Conservation (phyloP, 2,797 vertebrate genomes). For the Xerus rutilus region DNA sequence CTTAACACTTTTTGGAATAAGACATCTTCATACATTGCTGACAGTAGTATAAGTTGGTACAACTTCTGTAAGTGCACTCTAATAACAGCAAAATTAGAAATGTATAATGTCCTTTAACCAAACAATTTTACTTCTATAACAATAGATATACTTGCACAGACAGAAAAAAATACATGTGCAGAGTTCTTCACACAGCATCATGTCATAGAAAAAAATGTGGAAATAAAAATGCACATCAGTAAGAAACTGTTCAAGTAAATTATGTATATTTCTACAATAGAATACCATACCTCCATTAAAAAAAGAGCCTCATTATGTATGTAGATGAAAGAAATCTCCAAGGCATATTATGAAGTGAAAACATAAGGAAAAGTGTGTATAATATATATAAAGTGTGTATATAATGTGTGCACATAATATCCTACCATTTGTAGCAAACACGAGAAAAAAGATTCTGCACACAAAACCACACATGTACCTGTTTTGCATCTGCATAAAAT, state of each 20-base stretch:
- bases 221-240: neutral
- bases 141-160: neutral
- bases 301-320: neutral
- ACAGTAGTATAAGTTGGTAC: neutral
- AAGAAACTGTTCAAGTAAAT: constrained; percentile 25
- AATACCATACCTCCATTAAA: neutral
- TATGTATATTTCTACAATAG: neutral
- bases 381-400: neutral
- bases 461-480: neutral
- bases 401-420: neutral
- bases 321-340: neutral
- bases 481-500: neutral
- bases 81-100: neutral
- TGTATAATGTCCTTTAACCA: neutral
- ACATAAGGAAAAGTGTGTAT: neutral
- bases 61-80: neutral
- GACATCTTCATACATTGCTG: neutral
- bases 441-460: neutral
- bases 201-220: neutral
- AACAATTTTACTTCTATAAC: neutral
- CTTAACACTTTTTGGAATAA: constrained; percentile 2
- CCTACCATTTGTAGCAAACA: neutral
- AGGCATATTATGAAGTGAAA: neutral
- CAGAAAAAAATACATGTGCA: neutral
- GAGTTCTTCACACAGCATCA: neutral